Conservation (phyloP, 2,888 invertebrate species). For the Acleris sparsana region DNA sequence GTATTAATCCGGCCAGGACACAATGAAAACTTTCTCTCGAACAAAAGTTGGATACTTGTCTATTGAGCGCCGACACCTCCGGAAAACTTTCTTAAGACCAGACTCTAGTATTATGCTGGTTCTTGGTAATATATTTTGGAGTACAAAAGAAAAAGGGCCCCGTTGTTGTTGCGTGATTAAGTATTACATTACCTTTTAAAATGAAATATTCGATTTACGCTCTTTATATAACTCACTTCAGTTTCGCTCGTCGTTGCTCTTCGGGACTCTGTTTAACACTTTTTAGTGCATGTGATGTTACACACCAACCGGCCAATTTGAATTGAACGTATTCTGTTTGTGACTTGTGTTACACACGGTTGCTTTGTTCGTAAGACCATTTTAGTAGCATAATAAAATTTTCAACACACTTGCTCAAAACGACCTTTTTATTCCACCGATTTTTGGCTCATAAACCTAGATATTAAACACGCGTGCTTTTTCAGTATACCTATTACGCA, state of each 20-base stretch:
- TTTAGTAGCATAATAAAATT: neutral
- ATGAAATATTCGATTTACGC: neutral
- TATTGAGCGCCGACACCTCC: slow-evolving; percentile 37
- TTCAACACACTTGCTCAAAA: too few relatives aligned
- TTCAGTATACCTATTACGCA: too few relatives aligned
- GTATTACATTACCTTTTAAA: neutral
- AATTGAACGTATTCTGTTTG: neutral
- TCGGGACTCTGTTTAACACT: neutral
- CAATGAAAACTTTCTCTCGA: slow-evolving; percentile 64
- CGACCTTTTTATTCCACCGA: too few relatives aligned
- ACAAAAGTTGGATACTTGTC: slow-evolving; percentile 40
- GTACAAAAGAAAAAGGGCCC: neutral
- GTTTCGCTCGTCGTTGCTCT: neutral
- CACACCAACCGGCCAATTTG: neutral
- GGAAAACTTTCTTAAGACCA: slow-evolving; percentile 13
- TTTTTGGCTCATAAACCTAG: too few relatives aligned
- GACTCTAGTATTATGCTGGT: neutral
- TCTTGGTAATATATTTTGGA: neutral
- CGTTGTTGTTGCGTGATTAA: neutral
- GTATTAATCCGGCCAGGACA: slow-evolving; percentile 72
- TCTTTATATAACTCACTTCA: neutral
- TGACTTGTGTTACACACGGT: neutral
- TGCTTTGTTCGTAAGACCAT: neutral
- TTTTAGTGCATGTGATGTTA: neutral
- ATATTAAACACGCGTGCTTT: too few relatives aligned